A percentile compares a stretch with the other conserved stretches of the same genome.
phyloP scores from a whole-genome alignment of 2,888 invertebrate species.

The Argynnis bischoffii region DNA sequence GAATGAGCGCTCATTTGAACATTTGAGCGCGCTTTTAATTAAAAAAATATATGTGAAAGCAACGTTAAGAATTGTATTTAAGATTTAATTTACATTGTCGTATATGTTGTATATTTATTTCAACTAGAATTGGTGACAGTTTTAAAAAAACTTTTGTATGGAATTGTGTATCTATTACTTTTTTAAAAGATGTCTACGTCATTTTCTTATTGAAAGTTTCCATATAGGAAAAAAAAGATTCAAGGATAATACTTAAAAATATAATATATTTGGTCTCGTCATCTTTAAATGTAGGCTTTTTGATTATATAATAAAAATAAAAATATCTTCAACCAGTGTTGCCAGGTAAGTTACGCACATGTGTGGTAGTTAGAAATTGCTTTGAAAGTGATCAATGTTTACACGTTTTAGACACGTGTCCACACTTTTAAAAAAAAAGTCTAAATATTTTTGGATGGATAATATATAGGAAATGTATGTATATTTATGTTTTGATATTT shows the following conservation, averaged over 20 bases:
- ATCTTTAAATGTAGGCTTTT: background rate
- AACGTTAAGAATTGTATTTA: background rate
- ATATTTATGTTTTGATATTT: background rate
- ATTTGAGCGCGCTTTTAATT: background rate
- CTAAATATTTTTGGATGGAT: constrained; percentile 28
- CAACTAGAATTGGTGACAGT: too few species aligned
- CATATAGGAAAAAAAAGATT: too few species aligned
- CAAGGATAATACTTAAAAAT: too few species aligned
- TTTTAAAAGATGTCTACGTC: too few species aligned
- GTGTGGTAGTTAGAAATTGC: constrained; percentile 20
- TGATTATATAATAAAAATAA: background rate
- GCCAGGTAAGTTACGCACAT: constrained; percentile 21
- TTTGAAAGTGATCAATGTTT: background rate
- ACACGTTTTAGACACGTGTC: constrained; percentile 17
- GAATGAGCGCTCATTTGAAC: too few species aligned
- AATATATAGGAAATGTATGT: background rate
- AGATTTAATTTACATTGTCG: background rate
- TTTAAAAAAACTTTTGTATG: too few species aligned
- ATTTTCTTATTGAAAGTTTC: too few species aligned
- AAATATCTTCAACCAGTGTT: background rate
- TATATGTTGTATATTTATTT: constrained; percentile 6
- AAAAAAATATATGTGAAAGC: background rate
- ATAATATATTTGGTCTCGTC: too few species aligned
- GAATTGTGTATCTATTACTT: too few species aligned
- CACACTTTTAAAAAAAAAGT: constrained; percentile 8